Percentiles rank a stretch among this genome's conserved stretches.
phyloP scores from a whole-genome alignment of 2,113 vertebrate genomes.

The Tamias sibiricus region DNA sequence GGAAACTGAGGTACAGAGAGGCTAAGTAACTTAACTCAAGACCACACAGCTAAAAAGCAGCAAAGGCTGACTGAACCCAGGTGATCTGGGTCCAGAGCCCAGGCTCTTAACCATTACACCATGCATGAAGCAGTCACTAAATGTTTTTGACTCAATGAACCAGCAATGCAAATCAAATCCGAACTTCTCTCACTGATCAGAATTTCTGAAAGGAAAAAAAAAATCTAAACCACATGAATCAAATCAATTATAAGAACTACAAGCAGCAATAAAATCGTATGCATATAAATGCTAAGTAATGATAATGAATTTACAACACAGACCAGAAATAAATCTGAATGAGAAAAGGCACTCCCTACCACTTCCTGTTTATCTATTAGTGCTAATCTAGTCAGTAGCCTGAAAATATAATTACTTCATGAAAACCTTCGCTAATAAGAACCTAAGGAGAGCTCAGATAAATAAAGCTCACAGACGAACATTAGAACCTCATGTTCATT shows the following conservation, averaged over 20 bases:
- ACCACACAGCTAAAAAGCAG: not conserved
- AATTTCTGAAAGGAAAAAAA: constrained; percentile 40
- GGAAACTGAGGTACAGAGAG: not conserved
- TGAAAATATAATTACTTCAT: constrained; percentile 64
- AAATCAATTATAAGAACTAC: constrained; percentile 38
- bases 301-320: constrained; percentile 56
- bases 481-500: not conserved
- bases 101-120: not conserved
- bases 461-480: constrained; percentile 39
- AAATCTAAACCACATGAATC: not conserved
- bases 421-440: constrained; percentile 64
- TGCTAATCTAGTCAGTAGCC: constrained; percentile 60
- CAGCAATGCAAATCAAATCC: constrained; percentile 12
- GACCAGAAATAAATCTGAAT: constrained; percentile 65
- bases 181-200: constrained; percentile 7
- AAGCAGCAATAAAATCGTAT: not conserved
- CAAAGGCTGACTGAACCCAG: not conserved
- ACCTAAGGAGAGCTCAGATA: constrained; percentile 37
- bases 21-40: not conserved
- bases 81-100: not conserved
- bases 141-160: not conserved
- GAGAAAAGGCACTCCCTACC: constrained; percentile 33
- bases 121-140: not conserved
- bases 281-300: constrained; percentile 44
- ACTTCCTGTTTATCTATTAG: constrained; percentile 71